Conservation (phyloP, 2,113 vertebrate genomes). For the Ranitomeya imitator region DNA sequence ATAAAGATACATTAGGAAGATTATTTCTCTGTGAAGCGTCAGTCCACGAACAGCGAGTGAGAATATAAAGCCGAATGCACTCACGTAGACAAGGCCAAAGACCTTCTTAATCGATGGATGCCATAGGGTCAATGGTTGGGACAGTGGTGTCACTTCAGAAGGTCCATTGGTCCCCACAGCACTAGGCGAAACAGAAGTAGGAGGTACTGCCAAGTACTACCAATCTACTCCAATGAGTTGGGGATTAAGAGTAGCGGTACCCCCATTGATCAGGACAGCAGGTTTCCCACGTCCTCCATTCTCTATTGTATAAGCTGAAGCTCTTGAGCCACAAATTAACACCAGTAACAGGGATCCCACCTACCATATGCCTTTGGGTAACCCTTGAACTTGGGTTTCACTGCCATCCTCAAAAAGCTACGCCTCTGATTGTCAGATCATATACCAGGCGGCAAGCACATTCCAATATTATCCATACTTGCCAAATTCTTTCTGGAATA, state of each 20-base stretch:
- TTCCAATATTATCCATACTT: too few relatives aligned
- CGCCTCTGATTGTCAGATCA: too few relatives aligned
- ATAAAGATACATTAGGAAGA: constrained; percentile 15
- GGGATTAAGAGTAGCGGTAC: background rate
- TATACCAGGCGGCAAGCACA: too few relatives aligned
- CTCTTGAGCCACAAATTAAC: background rate
- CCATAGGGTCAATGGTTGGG: background rate
- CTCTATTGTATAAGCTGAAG: background rate
- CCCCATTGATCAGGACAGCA: background rate
- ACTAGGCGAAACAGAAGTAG: background rate
- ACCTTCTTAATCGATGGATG: background rate
- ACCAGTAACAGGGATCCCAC: background rate
- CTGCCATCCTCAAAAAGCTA: too few relatives aligned
- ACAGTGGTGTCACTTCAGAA: background rate
- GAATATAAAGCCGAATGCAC: background rate
- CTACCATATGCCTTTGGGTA: background rate
- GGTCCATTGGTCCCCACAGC: background rate
- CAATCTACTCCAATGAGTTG: background rate
- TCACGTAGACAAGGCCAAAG: background rate
- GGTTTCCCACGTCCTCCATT: background rate
- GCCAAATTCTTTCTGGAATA: too few relatives aligned
- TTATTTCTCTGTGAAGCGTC: background rate
- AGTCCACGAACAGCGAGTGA: background rate
- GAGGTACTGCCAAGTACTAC: background rate
- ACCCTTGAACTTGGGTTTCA: background rate